These are phyloP conservation scores for Crepidodera aurea DNA, from an alignment of 2,888 invertebrate species.

Conservation along the genomic window DNA sequence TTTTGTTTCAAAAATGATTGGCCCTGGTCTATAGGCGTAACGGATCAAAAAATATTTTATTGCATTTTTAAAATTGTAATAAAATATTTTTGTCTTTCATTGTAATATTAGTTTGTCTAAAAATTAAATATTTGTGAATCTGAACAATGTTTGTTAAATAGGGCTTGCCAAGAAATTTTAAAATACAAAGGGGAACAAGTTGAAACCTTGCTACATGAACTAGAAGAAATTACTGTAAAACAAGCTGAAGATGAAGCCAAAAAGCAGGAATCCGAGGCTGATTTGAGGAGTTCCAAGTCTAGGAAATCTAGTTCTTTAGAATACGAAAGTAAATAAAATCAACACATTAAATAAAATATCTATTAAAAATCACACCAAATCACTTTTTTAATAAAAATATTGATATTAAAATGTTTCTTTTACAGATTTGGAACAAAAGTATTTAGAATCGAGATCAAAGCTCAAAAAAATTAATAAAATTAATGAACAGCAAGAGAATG, in stretches of 20 bases:
- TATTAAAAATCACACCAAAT: too few relatives aligned
- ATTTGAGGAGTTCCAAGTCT: slow-evolving; percentile 54
- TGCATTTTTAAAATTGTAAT: too few relatives aligned
- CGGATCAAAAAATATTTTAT: too few relatives aligned
- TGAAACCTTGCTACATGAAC: slow-evolving; percentile 64
- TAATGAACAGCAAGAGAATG: slow-evolving; percentile 55
- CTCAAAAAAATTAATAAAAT: slow-evolving; percentile 58
- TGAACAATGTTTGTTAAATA: too few relatives aligned
- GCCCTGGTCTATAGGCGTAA: too few relatives aligned
- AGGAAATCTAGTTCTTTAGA: slow-evolving; percentile 52
- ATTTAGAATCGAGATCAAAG: slow-evolving; percentile 59
- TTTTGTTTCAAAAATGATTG: too few relatives aligned
- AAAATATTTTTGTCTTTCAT: too few relatives aligned
- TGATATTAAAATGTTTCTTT: slow-evolving; percentile 31
- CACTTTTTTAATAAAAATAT: too few relatives aligned
- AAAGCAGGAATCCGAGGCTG: slow-evolving; percentile 53
- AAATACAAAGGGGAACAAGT: slow-evolving; percentile 75
- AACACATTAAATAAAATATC: not conserved
- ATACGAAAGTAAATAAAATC: slow-evolving; percentile 57
- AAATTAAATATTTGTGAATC: too few relatives aligned
- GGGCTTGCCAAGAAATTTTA: slow-evolving; percentile 72
- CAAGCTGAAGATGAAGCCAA: slow-evolving; percentile 61
- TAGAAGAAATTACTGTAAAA: slow-evolving; percentile 63
- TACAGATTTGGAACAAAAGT: slow-evolving; percentile 60
- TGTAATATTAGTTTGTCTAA: too few relatives aligned